Evolutionary conservation across 2,113 vertebrate genomes (phyloP), one percentile per base, ranked within the genome.

Genomic region (Oryzias curvinotus): DNA sequence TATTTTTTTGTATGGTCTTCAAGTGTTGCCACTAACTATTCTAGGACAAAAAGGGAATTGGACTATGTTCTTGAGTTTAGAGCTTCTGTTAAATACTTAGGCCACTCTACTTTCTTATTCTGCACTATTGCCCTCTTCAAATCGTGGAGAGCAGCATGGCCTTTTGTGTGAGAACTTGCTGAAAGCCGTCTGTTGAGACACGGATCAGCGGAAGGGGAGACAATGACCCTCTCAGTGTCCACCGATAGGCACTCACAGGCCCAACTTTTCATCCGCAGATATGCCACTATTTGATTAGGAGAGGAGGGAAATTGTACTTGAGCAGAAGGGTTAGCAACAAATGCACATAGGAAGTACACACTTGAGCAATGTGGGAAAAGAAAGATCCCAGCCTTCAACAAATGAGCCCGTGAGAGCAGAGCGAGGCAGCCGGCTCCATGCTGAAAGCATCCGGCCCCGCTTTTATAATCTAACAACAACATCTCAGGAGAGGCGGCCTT

Each of bases 381-480:
- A 76, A 87, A 85, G 85, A 83, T 80, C 82, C 86, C 73, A 77
- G 85, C 73, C 71, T 80, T 77, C 83, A 85, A 84, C 79, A 85
- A 87, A 87, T 71, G 78, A 84, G 85, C 73, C 80, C 61, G 81
- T 87, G 86, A 87, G 81, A 88, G 82, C 71, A 41, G 64, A 78
- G 78, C 80, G 65, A 49, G 78, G 84, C 75, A 62, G 79, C 77
- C 65, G 80, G 85, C 85, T 90, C 89, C 85, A 83, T 85, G 83
- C 85, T 85, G 87, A 90, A 91, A 89, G 87, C 87, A 91, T 90
- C 88, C 84, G 82, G 87, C 83, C 80, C 59, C 3, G 78, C 89
- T 87, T 90, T 90, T 90, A 85, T 84, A 86, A 82, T 84, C 83
- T 71, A 89, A 89, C 84, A 90, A 90, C 87, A 91, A 87, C 90